Evolutionary conservation across 2,113 vertebrate genomes (phyloP).

Genomic region (rabbit (Oryctolagus cuniculus)): DNA sequence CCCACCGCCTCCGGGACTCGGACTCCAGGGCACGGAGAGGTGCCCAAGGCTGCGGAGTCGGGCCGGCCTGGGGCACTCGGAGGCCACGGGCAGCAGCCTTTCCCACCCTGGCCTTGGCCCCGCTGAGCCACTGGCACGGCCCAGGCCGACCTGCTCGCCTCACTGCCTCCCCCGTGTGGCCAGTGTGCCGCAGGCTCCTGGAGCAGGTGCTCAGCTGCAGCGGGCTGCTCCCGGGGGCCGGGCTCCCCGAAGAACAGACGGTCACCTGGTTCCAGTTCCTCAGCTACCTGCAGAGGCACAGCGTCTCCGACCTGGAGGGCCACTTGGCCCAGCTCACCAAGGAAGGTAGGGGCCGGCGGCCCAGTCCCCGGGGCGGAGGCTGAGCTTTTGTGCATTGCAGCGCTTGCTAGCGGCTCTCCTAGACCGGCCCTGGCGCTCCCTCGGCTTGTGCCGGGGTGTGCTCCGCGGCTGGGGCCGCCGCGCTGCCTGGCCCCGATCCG

Average conservation of each 20-base stretch:
- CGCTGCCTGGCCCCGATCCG: rapidly evolving
- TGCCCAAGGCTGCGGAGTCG: no score
- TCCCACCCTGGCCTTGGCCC: no score
- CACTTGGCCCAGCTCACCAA: conserved; percentile 92
- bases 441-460: rapidly evolving
- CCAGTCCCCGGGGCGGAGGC: no score
- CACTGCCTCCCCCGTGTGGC: not conserved
- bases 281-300: conserved; percentile 91
- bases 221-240: conserved; percentile 78
- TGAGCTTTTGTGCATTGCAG: no score
- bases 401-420: not conserved
- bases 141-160: rapidly evolving
- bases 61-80: no score
- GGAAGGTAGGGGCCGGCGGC: conserved; percentile 90
- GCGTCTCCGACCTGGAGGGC: conserved; percentile 91
- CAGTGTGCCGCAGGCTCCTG: conserved; percentile 91
- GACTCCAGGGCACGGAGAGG: not conserved
- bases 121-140: not conserved
- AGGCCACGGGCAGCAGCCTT: no score
- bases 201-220: conserved; percentile 91
- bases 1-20: not conserved
- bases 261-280: conserved; percentile 95
- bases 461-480: not conserved
- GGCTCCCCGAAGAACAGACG: conserved; percentile 9
- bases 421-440: not conserved